phyloP scores from a whole-genome alignment of 2,797 vertebrate species.

The Loris lydekkerianus region DNA sequence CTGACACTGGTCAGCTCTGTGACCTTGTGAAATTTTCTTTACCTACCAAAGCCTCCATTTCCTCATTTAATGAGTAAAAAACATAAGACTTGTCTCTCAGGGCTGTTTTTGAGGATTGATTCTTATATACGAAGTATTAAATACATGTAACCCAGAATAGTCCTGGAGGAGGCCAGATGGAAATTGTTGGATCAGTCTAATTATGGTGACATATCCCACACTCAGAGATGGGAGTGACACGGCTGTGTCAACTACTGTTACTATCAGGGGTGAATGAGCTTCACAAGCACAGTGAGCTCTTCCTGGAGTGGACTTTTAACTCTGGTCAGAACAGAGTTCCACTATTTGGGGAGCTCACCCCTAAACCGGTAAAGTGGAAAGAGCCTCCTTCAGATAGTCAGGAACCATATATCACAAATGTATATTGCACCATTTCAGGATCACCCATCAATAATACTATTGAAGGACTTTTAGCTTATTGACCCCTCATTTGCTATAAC shows the following conservation, averaged over 20 bases:
- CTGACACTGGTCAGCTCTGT: background rate
- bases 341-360: background rate
- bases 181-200: background rate
- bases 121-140: background rate
- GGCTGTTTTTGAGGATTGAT: background rate
- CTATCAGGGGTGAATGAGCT: background rate
- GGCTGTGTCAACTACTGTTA: background rate
- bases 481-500: background rate
- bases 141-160: background rate
- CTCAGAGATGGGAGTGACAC: background rate
- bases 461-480: background rate
- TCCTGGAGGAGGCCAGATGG: background rate
- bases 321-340: background rate
- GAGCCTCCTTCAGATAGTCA: background rate
- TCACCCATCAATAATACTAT: background rate
- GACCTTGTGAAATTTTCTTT: background rate
- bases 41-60: conserved; percentile 1
- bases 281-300: background rate
- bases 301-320: background rate
- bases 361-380: background rate
- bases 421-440: background rate
- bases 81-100: background rate
- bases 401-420: background rate
- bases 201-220: background rate
- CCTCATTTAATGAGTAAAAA: background rate